phyloP scores from a whole-genome alignment of 1,140 invertebrate genomes.

The Cryptotermes secundus region DNA sequence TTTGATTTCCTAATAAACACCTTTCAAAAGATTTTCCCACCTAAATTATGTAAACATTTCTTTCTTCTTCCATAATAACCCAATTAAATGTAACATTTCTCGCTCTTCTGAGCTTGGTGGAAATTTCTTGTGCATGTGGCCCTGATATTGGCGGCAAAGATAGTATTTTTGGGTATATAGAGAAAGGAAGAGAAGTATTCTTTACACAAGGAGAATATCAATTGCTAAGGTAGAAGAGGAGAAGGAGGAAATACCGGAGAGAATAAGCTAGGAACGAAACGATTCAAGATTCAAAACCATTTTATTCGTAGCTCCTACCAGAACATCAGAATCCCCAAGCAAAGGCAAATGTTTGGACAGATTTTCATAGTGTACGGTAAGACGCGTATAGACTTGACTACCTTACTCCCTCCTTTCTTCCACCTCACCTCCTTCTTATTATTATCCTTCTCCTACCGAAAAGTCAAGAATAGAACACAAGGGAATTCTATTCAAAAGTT shows the following conservation, averaged over 20 bases:
- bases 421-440: not conserved
- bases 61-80: too few species aligned
- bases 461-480: slow-evolving; percentile 4
- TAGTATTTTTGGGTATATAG: not conserved
- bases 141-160: not conserved
- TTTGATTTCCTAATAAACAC: too few species aligned
- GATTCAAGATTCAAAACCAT: slow-evolving; percentile 21
- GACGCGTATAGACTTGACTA: slow-evolving; percentile 1
- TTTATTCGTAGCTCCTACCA: not conserved
- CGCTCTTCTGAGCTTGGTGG: too few species aligned
- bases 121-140: too few species aligned
- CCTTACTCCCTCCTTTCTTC: not conserved
- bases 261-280: not conserved
- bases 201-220: slow-evolving; percentile 19
- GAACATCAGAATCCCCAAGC: slow-evolving; percentile 22
- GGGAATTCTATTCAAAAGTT: not conserved
- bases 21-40: too few species aligned
- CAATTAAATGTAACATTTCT: too few species aligned
- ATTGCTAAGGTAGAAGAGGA: not conserved
- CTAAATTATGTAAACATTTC: too few species aligned
- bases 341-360: slow-evolving; percentile 24
- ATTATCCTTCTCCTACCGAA: not conserved
- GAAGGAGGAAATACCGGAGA: not conserved
- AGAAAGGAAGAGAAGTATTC: not conserved
- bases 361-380: not conserved